Base-by-base conservation (phyloP, 2,113 vertebrate species). In the Rattus norvegicus region DNA sequence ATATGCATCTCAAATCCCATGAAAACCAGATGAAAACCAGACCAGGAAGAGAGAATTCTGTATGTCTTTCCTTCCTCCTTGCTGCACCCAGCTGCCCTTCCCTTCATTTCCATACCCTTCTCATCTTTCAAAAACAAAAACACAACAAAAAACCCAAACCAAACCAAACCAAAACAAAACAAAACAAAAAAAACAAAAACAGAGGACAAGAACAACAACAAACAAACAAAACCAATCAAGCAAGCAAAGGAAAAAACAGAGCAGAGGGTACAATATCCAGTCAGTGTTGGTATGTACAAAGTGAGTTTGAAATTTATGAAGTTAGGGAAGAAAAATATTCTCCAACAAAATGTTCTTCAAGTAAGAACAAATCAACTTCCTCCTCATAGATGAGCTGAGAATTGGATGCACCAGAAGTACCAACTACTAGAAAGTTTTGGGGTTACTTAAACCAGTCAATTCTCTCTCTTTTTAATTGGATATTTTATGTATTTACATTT, bases 401-500 rank as follows among this genome's bases (percentile, higher is more conserved):
- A n/a, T n/a, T 56, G 4, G 17, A 22, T 79, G 86, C 7, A 72
- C 22, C 7, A 69, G 3, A 49, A 92, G 30, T 72, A 84, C 56
- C 72, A 91, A 93, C 73, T 93, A 36, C 6, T 54, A 90, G 61
- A 94, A 93, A 87, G 24, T 69, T 89, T 39, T 73, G 26, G 24
- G 17, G 84, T 92, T 75, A 52, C 24, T 28, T 75, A 72, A 92
- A 39, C 52, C 5, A 93, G 20, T 61, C 28, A n/a, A 70, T 77
- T 85, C 24, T 5, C 8, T 63, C 16, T 95, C 86, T 79, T 30
- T 22, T 88, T 43, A 43, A 43, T 43, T 43, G 43, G 43, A 43
- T 43, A 43, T 43, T 43, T 43, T 43, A 43, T 43, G 43, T 43
- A 43, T 43, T 43, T 43, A 43, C 43, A 43, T 43, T 43, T 43